Percentiles rank a stretch among this genome's conserved stretches.
These are phyloP conservation scores for Bungarus multicinctus DNA, from an alignment of 2,113 vertebrate species.

Conservation along the genomic window DNA sequence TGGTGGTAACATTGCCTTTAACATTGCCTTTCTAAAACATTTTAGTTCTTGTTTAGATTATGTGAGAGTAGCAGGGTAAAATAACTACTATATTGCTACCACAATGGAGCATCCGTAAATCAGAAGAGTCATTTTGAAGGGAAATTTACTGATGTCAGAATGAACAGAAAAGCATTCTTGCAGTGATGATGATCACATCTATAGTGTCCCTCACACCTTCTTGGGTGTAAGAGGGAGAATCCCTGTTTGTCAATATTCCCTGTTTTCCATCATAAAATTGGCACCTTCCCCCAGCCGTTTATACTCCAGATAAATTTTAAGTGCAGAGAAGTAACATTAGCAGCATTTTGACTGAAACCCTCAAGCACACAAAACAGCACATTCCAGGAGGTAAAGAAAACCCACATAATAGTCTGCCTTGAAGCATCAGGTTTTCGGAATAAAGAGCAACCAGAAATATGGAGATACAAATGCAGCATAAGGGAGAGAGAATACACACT, in stretches of 20 bases:
- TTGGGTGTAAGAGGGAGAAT: slow-evolving; percentile 56
- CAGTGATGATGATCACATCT: neutral
- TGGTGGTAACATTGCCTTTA: slow-evolving; percentile 39
- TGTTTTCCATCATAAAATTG: slow-evolving; percentile 59
- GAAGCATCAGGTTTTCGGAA: slow-evolving; percentile 78
- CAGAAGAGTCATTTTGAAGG: slow-evolving; percentile 55
- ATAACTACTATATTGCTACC: slow-evolving; percentile 36
- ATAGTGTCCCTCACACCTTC: slow-evolving; percentile 57
- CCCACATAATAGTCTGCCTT: slow-evolving; percentile 69
- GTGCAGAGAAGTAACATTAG: slow-evolving; percentile 81
- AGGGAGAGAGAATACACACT: slow-evolving; percentile 61
- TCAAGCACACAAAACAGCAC: slow-evolving; percentile 75
- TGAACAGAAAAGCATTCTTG: slow-evolving; percentile 49
- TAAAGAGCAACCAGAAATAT: slow-evolving; percentile 70
- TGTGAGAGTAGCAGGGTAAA: slow-evolving; percentile 30
- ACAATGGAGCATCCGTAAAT: slow-evolving; percentile 57
- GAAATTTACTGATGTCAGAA: slow-evolving; percentile 42
- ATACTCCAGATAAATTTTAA: slow-evolving; percentile 78
- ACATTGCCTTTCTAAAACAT: slow-evolving; percentile 50
- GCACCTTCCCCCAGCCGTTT: slow-evolving; percentile 70
- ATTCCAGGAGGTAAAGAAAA: slow-evolving; percentile 77
- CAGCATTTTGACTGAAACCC: slow-evolving; percentile 82
- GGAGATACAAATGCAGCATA: slow-evolving; percentile 67
- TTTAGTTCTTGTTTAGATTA: slow-evolving; percentile 43
- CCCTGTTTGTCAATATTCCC: slow-evolving; percentile 59